Percentiles rank a stretch among this genome's conserved stretches.
Evolutionary conservation across 2,888 invertebrate genomes (phyloP).

Genomic region (Drosophila longiperda): DNA sequence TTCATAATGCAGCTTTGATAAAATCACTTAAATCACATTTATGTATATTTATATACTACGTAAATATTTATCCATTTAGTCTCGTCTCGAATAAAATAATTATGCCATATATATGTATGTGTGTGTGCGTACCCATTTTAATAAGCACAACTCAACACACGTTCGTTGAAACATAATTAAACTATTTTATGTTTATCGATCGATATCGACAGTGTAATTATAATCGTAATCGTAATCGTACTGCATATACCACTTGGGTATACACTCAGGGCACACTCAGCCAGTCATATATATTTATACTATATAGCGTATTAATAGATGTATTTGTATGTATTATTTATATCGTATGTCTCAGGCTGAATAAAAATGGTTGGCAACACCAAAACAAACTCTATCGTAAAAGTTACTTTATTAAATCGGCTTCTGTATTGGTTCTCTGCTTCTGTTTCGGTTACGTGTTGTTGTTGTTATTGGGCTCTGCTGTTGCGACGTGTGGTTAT

Average conservation of each 20-base stretch:
- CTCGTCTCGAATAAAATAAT: constrained; percentile 56
- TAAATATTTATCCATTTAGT: constrained; percentile 72
- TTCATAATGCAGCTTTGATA: constrained; percentile 82
- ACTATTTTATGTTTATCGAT: constrained; percentile 39
- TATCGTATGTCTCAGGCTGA: constrained; percentile 50
- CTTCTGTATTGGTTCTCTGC: neutral
- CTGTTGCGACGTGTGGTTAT: constrained; percentile 19
- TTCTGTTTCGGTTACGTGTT: neutral
- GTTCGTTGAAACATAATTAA: constrained; percentile 45
- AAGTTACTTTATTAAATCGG: constrained; percentile 15
- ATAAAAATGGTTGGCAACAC: constrained; percentile 23
- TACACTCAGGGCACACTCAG: constrained; percentile 52
- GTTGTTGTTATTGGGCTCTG: constrained; percentile 7
- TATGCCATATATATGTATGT: constrained; percentile 31
- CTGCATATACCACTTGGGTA: constrained; percentile 44
- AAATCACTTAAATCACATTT: constrained; percentile 84
- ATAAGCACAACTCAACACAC: constrained; percentile 19
- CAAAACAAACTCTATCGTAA: constrained; percentile 28
- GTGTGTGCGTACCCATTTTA: constrained; percentile 16
- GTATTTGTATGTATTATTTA: constrained; percentile 25
- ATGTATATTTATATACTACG: constrained; percentile 68
- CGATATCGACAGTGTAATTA: constrained; percentile 29
- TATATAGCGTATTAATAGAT: constrained; percentile 22
- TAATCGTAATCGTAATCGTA: constrained; percentile 43
- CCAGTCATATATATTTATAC: constrained; percentile 43